Evolutionary conservation across 1,140 invertebrate species (phyloP).

Genomic region (Akabosia matsudoensis): DNA sequence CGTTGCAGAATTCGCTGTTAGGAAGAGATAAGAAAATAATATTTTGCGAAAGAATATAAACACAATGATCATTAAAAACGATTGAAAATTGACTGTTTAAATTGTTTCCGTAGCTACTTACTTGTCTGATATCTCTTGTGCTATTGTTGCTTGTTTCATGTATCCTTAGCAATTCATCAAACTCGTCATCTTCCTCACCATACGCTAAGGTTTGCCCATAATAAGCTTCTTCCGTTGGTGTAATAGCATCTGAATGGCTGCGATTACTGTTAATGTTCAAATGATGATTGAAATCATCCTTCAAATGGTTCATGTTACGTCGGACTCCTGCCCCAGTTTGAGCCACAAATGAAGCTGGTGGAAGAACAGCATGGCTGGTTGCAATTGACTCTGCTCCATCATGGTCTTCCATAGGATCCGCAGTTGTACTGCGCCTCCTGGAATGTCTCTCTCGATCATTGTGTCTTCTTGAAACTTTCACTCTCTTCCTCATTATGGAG

Average conservation of each 20-base stretch:
- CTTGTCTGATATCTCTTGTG: not conserved
- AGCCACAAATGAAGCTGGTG: not conserved
- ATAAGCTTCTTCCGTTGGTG: not conserved
- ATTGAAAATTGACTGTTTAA: not conserved
- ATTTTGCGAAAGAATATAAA: not conserved
- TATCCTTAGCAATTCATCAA: not conserved
- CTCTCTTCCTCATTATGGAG: no score
- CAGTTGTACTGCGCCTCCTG: no score
- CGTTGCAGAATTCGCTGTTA: not conserved
- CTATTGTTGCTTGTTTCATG: not conserved
- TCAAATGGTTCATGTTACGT: not conserved
- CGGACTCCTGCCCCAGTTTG: not conserved
- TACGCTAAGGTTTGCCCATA: not conserved
- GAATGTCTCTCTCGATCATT: no score
- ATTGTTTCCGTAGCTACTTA: not conserved
- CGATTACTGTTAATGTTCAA: not conserved
- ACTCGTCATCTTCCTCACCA: conserved; percentile 1
- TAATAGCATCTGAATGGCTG: not conserved
- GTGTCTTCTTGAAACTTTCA: no score
- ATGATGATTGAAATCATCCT: not conserved
- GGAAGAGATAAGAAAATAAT: not conserved
- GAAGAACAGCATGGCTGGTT: not conserved
- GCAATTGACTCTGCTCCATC: not conserved
- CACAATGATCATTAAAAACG: not conserved
- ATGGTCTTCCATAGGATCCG: not conserved